Base-by-base conservation (phyloP, 2,797 vertebrate species). In the Pseudochirops cupreus region DNA sequence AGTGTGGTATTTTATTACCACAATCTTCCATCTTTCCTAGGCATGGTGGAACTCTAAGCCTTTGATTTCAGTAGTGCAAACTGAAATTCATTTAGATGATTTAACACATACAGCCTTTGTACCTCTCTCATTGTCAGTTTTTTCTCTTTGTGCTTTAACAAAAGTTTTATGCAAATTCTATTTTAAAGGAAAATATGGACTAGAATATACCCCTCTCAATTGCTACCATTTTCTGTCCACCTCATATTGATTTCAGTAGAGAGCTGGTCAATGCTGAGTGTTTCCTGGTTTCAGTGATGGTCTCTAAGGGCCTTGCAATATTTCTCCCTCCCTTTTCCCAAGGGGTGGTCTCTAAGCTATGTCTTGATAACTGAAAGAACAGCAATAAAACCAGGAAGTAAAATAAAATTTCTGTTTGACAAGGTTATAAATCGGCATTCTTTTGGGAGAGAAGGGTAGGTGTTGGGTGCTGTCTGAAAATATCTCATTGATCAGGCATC, bases 251-350 rank as follows among this genome's bases (percentile, higher is more conserved):
- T 98, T 97, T 95, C 94, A 96, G 10, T 4, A 95, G 95, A 95
- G 95, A n/a, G 62, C 50, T 56, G 96, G 96, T 97, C 97, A 98
- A 91, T 95, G 57, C 97, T 91, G 96, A 97, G 94, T 91, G 62
- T 95, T 97, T 97, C 96, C 96, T 97, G 96, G 96, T 98, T 97
- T 97, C 95, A 97, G 74, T 56, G 57, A 14, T 96, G 95, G 96
- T 95, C 97, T 93, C 91, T 28, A 92, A 95, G 50, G 96, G 29
- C 93, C 96, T 89, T 39, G 4, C 2, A 31, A 29, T 55, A 5
- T 53, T 93, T 92, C 52, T 1, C 6, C 50, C 91, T 95, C 28
- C 16, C 50, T 9, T 0, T 9, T 96, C 96, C 96, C 93, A 12
- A 58, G 90, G 94, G 97, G 74, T 39, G 13, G 10, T n/a, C 33